Evolutionary conservation across 2,888 invertebrate species (phyloP).

Genomic region (Tridacna gigas): DNA sequence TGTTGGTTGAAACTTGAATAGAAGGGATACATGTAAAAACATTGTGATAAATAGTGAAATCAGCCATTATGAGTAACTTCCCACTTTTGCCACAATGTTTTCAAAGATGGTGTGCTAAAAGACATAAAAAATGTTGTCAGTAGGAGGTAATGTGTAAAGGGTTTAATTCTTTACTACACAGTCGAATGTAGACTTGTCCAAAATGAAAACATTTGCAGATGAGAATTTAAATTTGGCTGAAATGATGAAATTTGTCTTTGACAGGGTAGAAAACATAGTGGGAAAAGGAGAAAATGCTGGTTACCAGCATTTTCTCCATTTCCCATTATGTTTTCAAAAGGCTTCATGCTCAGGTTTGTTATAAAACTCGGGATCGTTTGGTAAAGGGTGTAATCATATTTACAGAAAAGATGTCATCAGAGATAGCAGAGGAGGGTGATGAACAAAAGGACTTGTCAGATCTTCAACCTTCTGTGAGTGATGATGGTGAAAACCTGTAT

Average conservation of each 20-base stretch:
- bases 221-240: not conserved
- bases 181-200: not conserved
- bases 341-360: not conserved
- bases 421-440: not conserved
- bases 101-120: too few species aligned
- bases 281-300: not conserved
- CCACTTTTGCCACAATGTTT: too few species aligned
- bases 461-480: not conserved
- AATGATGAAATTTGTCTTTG: not conserved
- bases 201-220: not conserved
- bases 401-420: not conserved
- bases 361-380: not conserved
- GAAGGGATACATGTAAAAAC: too few species aligned
- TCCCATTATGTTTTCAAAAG: not conserved
- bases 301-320: not conserved
- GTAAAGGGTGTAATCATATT: not conserved
- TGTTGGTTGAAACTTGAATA: too few species aligned
- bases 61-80: too few species aligned
- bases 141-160: too few species aligned
- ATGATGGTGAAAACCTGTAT: slow-evolving; percentile 5
- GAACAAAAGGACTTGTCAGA: not conserved
- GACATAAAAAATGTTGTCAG: too few species aligned
- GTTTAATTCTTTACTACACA: not conserved
- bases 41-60: too few species aligned
- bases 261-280: not conserved